These are phyloP conservation scores for Otus scops DNA, from an alignment of 2,797 vertebrate genomes.

Conservation along the genomic window DNA sequence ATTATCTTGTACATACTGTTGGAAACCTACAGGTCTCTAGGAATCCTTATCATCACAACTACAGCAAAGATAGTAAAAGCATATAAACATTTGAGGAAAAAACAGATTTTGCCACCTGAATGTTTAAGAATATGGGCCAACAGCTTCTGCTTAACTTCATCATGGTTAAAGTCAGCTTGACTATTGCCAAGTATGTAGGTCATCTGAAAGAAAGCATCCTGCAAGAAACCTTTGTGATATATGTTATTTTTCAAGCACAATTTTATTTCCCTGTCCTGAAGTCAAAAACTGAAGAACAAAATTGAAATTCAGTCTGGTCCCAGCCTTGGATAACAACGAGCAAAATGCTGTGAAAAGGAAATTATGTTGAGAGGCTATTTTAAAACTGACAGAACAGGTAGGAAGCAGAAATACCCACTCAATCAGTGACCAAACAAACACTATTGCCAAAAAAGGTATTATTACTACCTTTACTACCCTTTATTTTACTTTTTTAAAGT, in stretches of 20 bases:
- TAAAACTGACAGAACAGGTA: background rate
- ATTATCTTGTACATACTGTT: background rate
- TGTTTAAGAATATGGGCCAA: background rate
- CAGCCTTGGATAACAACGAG: background rate
- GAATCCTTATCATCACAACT: background rate
- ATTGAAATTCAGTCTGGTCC: background rate
- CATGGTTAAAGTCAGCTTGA: background rate
- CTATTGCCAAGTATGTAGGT: background rate
- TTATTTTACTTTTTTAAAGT: background rate
- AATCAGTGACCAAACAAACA: background rate
- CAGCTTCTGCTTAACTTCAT: background rate
- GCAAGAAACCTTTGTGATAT: background rate
- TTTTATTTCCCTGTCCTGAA: background rate
- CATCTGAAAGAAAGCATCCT: background rate
- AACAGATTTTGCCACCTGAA: background rate
- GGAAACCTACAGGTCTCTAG: background rate
- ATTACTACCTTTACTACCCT: background rate
- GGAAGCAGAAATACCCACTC: background rate
- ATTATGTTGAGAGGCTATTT: background rate
- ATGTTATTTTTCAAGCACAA: background rate
- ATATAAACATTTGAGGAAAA: background rate
- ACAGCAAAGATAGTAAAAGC: background rate
- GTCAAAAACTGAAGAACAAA: background rate
- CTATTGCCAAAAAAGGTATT: background rate
- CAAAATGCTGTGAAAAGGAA: background rate